phyloP scores from a whole-genome alignment of 2,797 vertebrate genomes.

The Borostomias antarcticus region DNA sequence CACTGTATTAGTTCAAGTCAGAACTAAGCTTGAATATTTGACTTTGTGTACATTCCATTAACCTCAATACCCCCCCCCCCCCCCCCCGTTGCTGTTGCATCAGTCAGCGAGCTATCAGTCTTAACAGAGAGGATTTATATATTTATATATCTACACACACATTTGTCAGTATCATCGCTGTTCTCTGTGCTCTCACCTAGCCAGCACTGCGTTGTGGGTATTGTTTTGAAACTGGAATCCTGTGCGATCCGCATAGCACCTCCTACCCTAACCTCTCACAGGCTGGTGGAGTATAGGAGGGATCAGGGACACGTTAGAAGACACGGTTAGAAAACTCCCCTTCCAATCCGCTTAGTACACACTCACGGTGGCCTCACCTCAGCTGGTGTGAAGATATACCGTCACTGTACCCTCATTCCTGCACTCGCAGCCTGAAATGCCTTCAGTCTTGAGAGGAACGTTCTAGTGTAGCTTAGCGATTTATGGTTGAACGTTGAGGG shows the following conservation, averaged over 20 bases:
- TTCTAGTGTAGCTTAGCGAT: conserved; percentile 3
- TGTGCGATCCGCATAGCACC: conserved; percentile 61
- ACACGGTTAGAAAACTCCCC: conserved; percentile 35
- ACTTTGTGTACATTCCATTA: conserved; percentile 77
- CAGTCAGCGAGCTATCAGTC: conserved; percentile 51
- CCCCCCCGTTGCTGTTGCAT: conserved; percentile 43
- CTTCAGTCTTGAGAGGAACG: conserved; percentile 43
- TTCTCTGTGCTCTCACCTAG: conserved; percentile 42
- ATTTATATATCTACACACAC: conserved; percentile 50
- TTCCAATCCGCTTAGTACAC: conserved; percentile 16
- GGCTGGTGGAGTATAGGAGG: conserved; percentile 45
- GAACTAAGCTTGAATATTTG: conserved; percentile 61
- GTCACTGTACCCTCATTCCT: conserved; percentile 26
- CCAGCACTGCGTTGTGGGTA: conserved; percentile 60
- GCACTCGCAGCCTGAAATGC: conserved; percentile 51
- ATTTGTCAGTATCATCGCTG: conserved; percentile 36
- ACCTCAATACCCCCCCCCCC: conserved; percentile 53
- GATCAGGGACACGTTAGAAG: conserved; percentile 67
- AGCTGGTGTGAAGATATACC: conserved; percentile 31
- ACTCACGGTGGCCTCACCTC: conserved; percentile 44
- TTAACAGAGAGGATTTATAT: conserved; percentile 60
- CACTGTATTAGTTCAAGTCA: conserved; percentile 49
- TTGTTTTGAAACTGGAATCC: conserved; percentile 74
- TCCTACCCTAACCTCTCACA: conserved; percentile 45
- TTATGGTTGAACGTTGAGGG: conserved; percentile 25